Evolutionary conservation across 1,140 invertebrate genomes (phyloP), one percentile per base, ranked within the genome.

Genomic region (Dreissena rostriformis): DNA sequence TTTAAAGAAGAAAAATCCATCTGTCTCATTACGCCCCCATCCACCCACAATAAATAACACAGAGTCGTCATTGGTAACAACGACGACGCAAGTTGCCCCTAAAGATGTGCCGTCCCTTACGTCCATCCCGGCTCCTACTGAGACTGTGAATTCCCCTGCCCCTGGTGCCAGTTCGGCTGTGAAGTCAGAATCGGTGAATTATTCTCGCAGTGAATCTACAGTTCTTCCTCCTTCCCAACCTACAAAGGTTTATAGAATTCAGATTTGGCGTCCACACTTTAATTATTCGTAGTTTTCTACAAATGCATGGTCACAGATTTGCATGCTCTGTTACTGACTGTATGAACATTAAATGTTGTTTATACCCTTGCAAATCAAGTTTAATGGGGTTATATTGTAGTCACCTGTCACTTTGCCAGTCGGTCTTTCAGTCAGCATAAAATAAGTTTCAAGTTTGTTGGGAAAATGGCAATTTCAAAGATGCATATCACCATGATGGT

Each of bases 171-270:
- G 53, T 17, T 57, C 76, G 29, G 51, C 61, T 49, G 65, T 68
- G n/a, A 49, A 39, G 10, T 70, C 53, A 2, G 63, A 63, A 52
- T 71, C 80, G 15, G 70, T 75, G 24, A 61, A 76, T n/a, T 65
- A 70, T n/a, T 68, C 81, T 26, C 63, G 49, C 52, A 67, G 61
- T 24, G 76, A 78, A 72, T 85, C 63, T 17, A 93, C 95, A 15
- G 96, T 96, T 12, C 94, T 96, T 92, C 95, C 96, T 82, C 96
- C 96, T 53, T 94, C 96, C 82, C 95, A 96, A 92, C 96, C 96
- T 68, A 95, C 96, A 51, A 96, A 97, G 95, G 91, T 92, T 76
- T 49, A 61, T 61, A 61, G 22, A 39, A 39, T 39, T 39, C 39
- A 39, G 39, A 39, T 39, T 39, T 39, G 39, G 39, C 8, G 39